phyloP scores from a whole-genome alignment of 1,140 invertebrate species.

The Tetragonula clypearis region DNA sequence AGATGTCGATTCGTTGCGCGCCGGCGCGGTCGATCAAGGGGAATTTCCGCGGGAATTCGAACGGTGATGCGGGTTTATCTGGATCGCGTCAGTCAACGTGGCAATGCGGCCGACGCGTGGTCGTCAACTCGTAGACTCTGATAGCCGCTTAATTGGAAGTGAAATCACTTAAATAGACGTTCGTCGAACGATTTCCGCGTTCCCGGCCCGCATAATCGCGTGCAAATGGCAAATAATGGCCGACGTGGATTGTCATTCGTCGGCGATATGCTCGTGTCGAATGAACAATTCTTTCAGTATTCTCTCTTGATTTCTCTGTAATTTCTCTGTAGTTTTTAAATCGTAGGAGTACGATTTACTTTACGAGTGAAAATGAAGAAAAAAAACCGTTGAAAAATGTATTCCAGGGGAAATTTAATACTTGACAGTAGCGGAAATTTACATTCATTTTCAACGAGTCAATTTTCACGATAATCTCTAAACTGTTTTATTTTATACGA shows the following conservation, averaged over 20 bases:
- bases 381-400: too few species aligned
- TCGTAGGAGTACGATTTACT: too few species aligned
- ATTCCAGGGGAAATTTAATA: too few species aligned
- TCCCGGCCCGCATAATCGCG: neutral
- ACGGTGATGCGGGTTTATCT: neutral
- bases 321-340: too few species aligned
- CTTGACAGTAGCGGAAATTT: too few species aligned
- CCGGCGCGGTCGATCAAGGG: neutral
- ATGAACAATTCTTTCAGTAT: too few species aligned
- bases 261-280: neutral
- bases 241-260: neutral
- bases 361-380: too few species aligned
- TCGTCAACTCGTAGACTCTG: neutral
- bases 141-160: neutral
- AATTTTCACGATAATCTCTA: too few species aligned
- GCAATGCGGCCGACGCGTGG: neutral
- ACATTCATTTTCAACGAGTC: too few species aligned
- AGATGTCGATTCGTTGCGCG: neutral
- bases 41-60: neutral
- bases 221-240: neutral
- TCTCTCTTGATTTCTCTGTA: too few species aligned
- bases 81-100: neutral
- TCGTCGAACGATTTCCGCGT: neutral
- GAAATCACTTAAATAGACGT: neutral
- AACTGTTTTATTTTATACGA: too few species aligned